Evolutionary conservation across 1,140 invertebrate species (phyloP).

Genomic region (Babylonia areolata): DNA sequence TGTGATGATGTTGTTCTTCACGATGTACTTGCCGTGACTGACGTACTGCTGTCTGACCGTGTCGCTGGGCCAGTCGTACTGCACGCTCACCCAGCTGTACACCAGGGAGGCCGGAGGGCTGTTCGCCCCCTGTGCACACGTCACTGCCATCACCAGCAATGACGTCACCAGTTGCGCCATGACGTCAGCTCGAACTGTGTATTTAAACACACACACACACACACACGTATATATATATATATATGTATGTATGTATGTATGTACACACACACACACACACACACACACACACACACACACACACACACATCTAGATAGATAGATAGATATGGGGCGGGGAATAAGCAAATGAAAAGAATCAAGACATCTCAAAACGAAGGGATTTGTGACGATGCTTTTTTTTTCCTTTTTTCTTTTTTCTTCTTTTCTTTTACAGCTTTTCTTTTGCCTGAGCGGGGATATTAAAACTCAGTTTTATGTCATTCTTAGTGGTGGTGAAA

Average conservation of each 20-base stretch:
- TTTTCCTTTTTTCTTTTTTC: neutral
- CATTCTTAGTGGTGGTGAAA: no score
- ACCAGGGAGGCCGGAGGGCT: slow-evolving; percentile 25
- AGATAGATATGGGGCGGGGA: no score
- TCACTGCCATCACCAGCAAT: neutral
- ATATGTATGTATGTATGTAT: neutral
- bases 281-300: slow-evolving; percentile 18
- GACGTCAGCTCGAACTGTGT: no score
- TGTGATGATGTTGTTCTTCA: slow-evolving; percentile 59
- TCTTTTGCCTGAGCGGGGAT: no score
- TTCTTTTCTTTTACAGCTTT: neutral
- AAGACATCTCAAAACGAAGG: no score
- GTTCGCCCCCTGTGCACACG: neutral
- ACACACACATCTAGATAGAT: slow-evolving; percentile 12
- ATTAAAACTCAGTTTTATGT: no score
- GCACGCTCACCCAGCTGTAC: slow-evolving; percentile 55
- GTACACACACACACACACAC: slow-evolving; percentile 23
- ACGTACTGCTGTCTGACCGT: slow-evolving; percentile 44
- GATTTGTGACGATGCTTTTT: neutral
- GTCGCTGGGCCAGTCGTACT: slow-evolving; percentile 60
- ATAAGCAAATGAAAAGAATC: no score
- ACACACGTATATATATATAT: neutral
- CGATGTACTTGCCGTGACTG: slow-evolving; percentile 46
- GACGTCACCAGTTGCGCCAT: neutral
- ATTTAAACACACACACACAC: slow-evolving; percentile 18